These are phyloP conservation scores for Boloria euphrosyne DNA, from an alignment of 2,888 invertebrate species.

Conservation along the genomic window DNA sequence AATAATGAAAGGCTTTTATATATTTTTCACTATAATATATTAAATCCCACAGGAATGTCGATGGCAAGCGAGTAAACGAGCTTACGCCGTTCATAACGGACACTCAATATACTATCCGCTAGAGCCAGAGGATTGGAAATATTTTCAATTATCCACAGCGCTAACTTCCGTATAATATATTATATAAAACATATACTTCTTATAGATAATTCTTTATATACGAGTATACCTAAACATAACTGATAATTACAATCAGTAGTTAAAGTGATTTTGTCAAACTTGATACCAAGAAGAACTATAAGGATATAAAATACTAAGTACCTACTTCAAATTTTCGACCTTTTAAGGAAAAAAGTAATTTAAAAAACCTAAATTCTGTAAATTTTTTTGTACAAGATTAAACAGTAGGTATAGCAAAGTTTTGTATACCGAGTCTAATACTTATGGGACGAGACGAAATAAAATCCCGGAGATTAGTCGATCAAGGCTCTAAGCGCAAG, in stretches of 20 bases:
- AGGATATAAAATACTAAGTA: no score
- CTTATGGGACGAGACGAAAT: neutral
- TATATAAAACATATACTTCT: no score
- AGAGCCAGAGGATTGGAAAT: neutral
- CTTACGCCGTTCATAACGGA: neutral
- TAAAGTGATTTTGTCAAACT: no score
- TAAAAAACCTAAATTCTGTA: no score
- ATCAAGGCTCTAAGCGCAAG: constrained; percentile 13
- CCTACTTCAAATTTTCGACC: no score
- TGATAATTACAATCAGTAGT: no score
- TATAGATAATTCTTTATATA: no score
- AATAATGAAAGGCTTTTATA: neutral
- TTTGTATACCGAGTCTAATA: constrained; percentile 12
- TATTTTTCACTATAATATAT: neutral
- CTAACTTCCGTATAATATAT: no score
- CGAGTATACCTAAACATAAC: no score
- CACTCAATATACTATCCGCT: neutral
- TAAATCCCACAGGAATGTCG: neutral
- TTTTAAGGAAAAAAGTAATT: no score
- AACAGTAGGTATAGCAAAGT: neutral
- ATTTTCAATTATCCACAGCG: neutral
- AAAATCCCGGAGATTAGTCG: constrained; percentile 13
- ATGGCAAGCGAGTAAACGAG: neutral
- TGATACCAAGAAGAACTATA: no score
- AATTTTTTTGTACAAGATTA: constrained; percentile 2